Evolutionary conservation across 2,888 invertebrate species (phyloP), one percentile per base, ranked within the genome.

Genomic region (Cantharis flavilabris): DNA sequence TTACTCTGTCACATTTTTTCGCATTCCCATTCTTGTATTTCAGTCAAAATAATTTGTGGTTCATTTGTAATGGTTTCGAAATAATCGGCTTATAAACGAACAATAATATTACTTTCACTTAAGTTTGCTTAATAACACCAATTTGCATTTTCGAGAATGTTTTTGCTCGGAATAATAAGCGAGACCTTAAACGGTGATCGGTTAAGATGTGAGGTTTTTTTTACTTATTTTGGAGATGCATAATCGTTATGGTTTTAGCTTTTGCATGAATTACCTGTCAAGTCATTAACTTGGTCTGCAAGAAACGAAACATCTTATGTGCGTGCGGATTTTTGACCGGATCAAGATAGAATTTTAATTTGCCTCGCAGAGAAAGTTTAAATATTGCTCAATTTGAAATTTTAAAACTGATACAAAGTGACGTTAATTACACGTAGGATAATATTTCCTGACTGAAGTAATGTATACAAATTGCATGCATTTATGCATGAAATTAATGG

Each of bases 261-360:
- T 83, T 85, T 82, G 84, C 83, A 84, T 84, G 83, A 84, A 85
- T 84, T 84, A 83, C 85, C 83, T 84, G 82, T 83, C 84, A 83
- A 84, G 85, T 85, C 85, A 84, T 84, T 84, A 85, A 85, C 85
- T 84, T 84, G 80, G 79, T 74, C 77, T 77, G 77, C 74, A 80
- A 79, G 75, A 78, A 76, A 78, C 73, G 69, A 71, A 80, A 62
- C 77, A 74, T 72, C 77, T 76, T 71, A 71, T 65, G 70, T 65
- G 76, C 77, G 76, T 74, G 77, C 70, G 67, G 73, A 78, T 69
- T 76, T 78, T 76, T 23, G 16, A 62, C 71, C 74, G 72, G 69
- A 63, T 67, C 72, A 28, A 75, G 65, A 49, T 63, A 26, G 64
- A 70, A 75, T 73, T 69, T 73, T 73, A 73, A 73, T 62, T 67